A percentile compares a stretch with the other conserved stretches of the same genome.
Conservation (phyloP, 1,140 invertebrate genomes). For the Pachypsylla venusta region DNA sequence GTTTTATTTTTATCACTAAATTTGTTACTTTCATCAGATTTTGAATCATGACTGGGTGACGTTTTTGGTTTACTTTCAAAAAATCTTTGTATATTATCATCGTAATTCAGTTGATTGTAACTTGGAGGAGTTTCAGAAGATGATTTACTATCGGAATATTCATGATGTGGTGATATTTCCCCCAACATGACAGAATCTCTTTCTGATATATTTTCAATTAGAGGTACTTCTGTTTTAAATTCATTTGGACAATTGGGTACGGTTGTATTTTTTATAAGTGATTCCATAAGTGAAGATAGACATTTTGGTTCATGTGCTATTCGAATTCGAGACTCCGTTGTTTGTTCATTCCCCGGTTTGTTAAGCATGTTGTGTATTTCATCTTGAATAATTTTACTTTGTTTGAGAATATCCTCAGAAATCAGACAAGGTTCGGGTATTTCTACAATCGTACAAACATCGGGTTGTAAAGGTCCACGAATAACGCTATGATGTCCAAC, state of each 20-base stretch:
- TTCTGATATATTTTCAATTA: conserved; percentile 40
- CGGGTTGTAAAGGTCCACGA: conserved; percentile 38
- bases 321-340: background rate
- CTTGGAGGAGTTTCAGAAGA: conserved; percentile 66
- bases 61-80: conserved; percentile 44
- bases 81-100: conserved; percentile 58
- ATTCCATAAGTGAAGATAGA: conserved; percentile 56
- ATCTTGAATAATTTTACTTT: conserved; percentile 44
- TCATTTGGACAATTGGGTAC: conserved; percentile 22
- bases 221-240: background rate
- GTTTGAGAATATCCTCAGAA: conserved; percentile 39
- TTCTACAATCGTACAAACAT: conserved; percentile 22
- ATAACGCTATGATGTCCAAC: conserved; percentile 73
- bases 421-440: conserved; percentile 17
- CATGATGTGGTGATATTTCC: conserved; percentile 71
- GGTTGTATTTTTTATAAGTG: conserved; percentile 45
- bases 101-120: conserved; percentile 75
- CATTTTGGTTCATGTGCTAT: conserved; percentile 35
- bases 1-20: conserved; percentile 17
- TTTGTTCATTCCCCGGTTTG: conserved; percentile 8
- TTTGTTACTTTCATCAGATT: conserved; percentile 22
- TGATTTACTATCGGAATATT: conserved; percentile 62
- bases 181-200: conserved; percentile 66
- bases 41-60: conserved; percentile 24
- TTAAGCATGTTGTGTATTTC: conserved; percentile 48